Conservation (phyloP, 2,888 invertebrate species). For the Cephus pygmeus region DNA sequence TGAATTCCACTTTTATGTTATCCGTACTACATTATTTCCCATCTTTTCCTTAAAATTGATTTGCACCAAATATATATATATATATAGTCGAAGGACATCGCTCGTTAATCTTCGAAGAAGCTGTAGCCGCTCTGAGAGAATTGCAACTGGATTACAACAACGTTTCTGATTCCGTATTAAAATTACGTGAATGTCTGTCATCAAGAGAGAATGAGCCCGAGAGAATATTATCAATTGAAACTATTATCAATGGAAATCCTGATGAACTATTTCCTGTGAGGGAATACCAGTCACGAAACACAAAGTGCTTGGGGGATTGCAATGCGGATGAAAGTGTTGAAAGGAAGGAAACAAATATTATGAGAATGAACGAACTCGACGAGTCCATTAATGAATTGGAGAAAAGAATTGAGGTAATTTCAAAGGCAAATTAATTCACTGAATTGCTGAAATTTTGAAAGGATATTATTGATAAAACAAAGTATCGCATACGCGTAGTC, state of each 20-base stretch:
- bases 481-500: neutral
- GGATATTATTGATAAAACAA: neutral
- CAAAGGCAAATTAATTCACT: neutral
- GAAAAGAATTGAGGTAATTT: constrained; percentile 34
- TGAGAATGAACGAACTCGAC: constrained; percentile 35
- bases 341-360: constrained; percentile 22
- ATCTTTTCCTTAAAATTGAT: neutral
- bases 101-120: neutral
- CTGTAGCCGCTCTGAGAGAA: neutral
- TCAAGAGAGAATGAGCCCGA: neutral
- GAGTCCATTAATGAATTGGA: constrained; percentile 32
- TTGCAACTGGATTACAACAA: neutral
- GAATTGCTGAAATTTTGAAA: neutral
- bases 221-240: neutral
- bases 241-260: neutral
- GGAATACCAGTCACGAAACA: neutral
- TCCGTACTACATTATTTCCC: neutral
- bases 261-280: neutral
- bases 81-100: neutral
- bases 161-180: neutral
- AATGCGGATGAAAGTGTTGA: constrained; percentile 9
- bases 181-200: neutral
- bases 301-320: neutral
- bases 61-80: neutral
- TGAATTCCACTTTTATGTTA: neutral